These are phyloP conservation scores for Pungitius pungitius DNA, from an alignment of 2,113 vertebrate genomes.

Conservation along the genomic window DNA sequence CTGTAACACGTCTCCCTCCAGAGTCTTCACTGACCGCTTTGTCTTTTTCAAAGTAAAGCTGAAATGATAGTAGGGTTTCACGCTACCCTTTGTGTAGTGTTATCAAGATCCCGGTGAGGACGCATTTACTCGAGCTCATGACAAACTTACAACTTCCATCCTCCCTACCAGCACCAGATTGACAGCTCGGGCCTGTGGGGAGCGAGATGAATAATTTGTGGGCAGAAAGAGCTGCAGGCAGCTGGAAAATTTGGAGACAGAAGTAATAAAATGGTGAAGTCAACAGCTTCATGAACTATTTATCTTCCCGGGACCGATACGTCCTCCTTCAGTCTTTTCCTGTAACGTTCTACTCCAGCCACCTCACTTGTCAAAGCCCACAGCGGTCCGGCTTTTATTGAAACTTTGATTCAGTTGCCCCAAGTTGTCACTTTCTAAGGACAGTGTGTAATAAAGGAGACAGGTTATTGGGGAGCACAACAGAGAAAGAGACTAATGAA, in stretches of 20 bases:
- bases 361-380: conserved; percentile 74
- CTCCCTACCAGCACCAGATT: conserved; percentile 43
- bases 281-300: conserved; percentile 80
- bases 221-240: conserved; percentile 64
- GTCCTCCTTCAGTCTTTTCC: conserved; percentile 64
- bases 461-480: conserved; percentile 70
- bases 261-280: conserved; percentile 77
- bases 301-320: conserved; percentile 74
- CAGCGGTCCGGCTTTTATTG: conserved; percentile 77
- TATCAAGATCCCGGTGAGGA: conserved; percentile 11
- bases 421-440: conserved; percentile 78
- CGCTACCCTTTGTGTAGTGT: conserved; percentile 1
- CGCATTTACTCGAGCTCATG: conserved; percentile 34
- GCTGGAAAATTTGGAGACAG: conserved; percentile 65
- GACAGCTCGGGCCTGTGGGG: conserved; percentile 53
- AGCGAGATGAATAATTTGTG: conserved; percentile 67
- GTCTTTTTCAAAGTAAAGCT: neutral
- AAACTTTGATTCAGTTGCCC: conserved; percentile 79
- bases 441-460: conserved; percentile 78
- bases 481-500: conserved; percentile 61
- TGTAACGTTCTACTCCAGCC: conserved; percentile 60
- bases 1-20: conserved; percentile 1
- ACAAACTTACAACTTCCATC: conserved; percentile 43
- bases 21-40: neutral
- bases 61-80: conserved; percentile 5